phyloP scores from a whole-genome alignment of 2,113 vertebrate genomes.

The Otocyon megalotis region DNA sequence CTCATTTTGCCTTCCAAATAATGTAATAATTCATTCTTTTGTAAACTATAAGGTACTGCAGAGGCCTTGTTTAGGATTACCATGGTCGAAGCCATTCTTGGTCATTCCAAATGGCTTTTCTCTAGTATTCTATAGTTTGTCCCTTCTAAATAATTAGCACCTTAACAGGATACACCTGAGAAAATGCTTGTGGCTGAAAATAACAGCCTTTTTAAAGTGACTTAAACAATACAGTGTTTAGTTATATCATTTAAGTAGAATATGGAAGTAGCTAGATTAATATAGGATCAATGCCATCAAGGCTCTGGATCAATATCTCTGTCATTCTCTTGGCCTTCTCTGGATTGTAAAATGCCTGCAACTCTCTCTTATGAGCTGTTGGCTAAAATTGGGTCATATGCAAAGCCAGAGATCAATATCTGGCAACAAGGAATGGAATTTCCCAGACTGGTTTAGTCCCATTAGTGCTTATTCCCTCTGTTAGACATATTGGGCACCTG shows the following conservation, averaged over 20 bases:
- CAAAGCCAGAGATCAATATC: constrained; percentile 16
- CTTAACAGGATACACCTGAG: neutral
- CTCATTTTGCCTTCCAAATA: neutral
- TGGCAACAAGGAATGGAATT: constrained; percentile 20
- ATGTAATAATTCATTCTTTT: neutral
- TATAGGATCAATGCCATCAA: neutral
- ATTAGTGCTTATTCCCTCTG: neutral
- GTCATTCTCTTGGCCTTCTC: neutral
- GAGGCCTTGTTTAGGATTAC: neutral
- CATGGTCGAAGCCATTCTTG: neutral
- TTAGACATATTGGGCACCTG: neutral
- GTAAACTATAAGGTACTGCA: neutral
- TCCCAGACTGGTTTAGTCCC: neutral
- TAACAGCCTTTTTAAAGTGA: neutral
- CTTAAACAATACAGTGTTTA: neutral
- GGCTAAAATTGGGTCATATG: neutral
- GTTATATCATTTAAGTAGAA: neutral
- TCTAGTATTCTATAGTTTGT: neutral
- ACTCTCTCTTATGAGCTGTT: neutral
- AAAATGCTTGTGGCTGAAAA: neutral
- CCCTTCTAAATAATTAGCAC: neutral
- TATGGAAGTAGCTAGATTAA: neutral
- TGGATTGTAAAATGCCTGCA: neutral
- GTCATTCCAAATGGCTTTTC: neutral
- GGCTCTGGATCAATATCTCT: neutral